A percentile compares a stretch with the other conserved stretches of the same genome.
These are phyloP conservation scores for Camponotus fellah DNA, from an alignment of 2,888 invertebrate species.

Conservation along the genomic window DNA sequence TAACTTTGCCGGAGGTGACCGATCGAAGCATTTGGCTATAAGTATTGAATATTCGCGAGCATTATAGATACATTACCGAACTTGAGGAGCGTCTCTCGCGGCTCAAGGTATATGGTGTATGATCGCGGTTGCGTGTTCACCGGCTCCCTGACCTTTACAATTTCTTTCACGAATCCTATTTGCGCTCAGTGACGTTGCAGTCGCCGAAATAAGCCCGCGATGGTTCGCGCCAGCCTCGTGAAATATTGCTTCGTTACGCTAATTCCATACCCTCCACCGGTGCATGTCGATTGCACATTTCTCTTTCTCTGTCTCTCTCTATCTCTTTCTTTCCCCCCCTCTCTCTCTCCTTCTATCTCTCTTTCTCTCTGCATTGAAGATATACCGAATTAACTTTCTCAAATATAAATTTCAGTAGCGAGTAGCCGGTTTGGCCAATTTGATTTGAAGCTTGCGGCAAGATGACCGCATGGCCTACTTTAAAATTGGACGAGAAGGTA, in stretches of 20 bases:
- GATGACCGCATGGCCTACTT: not conserved
- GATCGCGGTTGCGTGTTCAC: constrained; percentile 60
- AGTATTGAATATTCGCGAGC: constrained; percentile 53
- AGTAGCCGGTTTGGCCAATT: not conserved
- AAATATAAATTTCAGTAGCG: constrained; percentile 22
- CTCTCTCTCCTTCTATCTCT: not conserved
- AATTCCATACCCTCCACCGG: constrained; percentile 13
- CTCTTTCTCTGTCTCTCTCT: constrained; percentile 4
- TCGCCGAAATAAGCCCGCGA: constrained; percentile 25
- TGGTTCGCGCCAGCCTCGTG: not conserved
- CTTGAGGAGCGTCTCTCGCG: constrained; percentile 35
- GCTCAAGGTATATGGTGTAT: constrained; percentile 38
- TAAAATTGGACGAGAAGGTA: constrained; percentile 6
- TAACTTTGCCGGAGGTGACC: constrained; percentile 46
- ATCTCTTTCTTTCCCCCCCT: not conserved
- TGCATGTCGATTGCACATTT: constrained; percentile 38
- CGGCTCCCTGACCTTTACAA: constrained; percentile 58
- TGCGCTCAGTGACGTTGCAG: constrained; percentile 35
- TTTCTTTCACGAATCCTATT: constrained; percentile 53
- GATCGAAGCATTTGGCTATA: constrained; percentile 56
- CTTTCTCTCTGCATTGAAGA: not conserved
- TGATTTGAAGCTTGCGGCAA: not conserved
- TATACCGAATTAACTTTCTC: constrained; percentile 2
- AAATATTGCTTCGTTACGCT: constrained; percentile 37
- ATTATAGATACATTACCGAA: constrained; percentile 58